Conservation (phyloP, 2,113 vertebrate genomes). For the Butastur rufipennis region DNA sequence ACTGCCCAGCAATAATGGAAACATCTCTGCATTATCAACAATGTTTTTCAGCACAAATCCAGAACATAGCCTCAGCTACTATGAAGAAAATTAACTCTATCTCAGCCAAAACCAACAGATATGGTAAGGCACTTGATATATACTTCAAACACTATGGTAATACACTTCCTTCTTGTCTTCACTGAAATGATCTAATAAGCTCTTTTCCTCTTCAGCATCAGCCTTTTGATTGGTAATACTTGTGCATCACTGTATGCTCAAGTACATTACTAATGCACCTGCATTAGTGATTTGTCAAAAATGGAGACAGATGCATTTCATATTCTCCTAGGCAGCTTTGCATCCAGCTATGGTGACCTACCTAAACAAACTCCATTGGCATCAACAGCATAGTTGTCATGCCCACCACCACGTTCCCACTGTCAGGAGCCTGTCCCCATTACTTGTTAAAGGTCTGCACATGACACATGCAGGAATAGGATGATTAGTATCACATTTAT, state of each 20-base stretch:
- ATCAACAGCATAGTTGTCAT: not conserved
- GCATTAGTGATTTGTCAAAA: not conserved
- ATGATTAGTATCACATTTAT: not conserved
- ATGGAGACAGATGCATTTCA: not conserved
- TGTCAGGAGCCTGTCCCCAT: not conserved
- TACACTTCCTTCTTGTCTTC: not conserved
- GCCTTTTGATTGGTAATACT: not conserved
- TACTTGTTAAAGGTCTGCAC: not conserved
- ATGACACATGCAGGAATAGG: not conserved
- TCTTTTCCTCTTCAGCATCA: not conserved
- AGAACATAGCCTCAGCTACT: too few relatives aligned
- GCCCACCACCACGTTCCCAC: not conserved
- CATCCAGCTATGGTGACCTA: fast-evolving
- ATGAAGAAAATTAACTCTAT: too few relatives aligned
- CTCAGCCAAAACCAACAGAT: too few relatives aligned
- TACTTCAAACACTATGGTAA: not conserved
- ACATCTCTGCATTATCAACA: too few relatives aligned
- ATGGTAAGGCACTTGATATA: not conserved
- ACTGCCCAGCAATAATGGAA: too few relatives aligned
- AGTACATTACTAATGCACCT: not conserved
- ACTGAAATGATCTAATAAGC: not conserved
- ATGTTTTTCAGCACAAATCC: too few relatives aligned
- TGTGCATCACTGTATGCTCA: not conserved
- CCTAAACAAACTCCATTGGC: not conserved
- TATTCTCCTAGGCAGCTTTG: not conserved